Conservation (phyloP, 2,113 vertebrate species). For the Pionites leucogaster region DNA sequence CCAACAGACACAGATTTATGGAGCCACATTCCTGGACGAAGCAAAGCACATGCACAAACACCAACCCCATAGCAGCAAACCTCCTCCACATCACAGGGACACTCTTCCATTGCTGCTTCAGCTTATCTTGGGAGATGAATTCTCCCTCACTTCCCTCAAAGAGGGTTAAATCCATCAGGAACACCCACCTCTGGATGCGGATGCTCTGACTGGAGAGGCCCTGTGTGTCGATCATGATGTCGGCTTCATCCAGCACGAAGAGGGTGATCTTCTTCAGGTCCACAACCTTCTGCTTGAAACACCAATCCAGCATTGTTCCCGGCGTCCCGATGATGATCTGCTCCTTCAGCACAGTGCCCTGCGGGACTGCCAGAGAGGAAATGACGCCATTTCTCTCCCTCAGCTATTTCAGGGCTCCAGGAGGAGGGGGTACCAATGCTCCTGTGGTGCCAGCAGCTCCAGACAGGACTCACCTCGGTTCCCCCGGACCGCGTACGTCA, state of each 20-base stretch:
- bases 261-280: constrained; percentile 62
- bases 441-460: accelerated
- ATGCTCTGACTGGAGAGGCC: constrained; percentile 76
- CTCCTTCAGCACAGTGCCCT: constrained; percentile 15
- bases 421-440: not conserved
- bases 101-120: accelerated
- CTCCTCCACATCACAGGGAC: too few species aligned
- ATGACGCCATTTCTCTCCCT: not conserved
- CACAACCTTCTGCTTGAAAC: constrained; percentile 71
- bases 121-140: not conserved
- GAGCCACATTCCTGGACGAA: not conserved
- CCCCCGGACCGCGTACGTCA: constrained; percentile 75
- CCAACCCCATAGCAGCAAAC: not conserved
- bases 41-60: not conserved
- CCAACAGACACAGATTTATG: accelerated
- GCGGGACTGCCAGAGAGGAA: constrained; percentile 37
- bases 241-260: constrained; percentile 79
- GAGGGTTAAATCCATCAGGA: not conserved
- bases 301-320: constrained; percentile 78
- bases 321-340: constrained; percentile 80
- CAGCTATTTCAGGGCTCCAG: accelerated
- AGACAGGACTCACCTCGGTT: constrained; percentile 62
- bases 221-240: constrained; percentile 78
- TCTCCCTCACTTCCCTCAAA: not conserved
- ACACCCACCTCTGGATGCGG: constrained; percentile 72